phyloP scores from a whole-genome alignment of 2,113 vertebrate species.

The Caracal caracal region DNA sequence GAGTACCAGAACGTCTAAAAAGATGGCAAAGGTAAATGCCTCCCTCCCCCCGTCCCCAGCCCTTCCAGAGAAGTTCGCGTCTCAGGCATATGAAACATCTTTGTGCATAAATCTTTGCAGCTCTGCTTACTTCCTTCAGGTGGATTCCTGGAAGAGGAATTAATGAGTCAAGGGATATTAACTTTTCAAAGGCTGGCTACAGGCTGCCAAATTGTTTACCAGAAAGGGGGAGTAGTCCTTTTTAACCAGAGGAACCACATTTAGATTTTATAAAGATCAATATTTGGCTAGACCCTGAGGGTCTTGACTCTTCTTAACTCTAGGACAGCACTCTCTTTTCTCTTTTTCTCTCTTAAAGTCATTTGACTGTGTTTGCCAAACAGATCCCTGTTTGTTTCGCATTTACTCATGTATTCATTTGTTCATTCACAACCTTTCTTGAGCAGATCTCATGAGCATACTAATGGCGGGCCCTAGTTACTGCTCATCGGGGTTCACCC shows the following conservation, averaged over 20 bases:
- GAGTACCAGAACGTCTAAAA: neutral
- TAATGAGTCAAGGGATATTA: neutral
- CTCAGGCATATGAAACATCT: neutral
- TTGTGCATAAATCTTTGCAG: neutral
- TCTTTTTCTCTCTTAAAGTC: neutral
- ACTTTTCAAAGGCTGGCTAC: slow-evolving; percentile 42
- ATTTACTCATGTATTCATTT: neutral
- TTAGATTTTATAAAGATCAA: slow-evolving; percentile 31
- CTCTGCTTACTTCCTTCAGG: neutral
- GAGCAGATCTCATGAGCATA: neutral
- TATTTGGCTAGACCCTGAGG: slow-evolving; percentile 9
- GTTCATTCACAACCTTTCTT: neutral
- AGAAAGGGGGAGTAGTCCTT: slow-evolving; percentile 32
- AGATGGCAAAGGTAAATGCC: neutral
- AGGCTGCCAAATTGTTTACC: slow-evolving; percentile 52
- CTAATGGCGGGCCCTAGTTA: neutral
- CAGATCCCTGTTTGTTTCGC: neutral
- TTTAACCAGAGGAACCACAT: slow-evolving; percentile 31
- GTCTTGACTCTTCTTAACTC: neutral
- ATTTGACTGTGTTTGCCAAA: neutral
- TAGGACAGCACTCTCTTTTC: neutral
- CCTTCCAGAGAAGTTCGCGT: neutral
- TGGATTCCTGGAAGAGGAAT: slow-evolving; percentile 42
- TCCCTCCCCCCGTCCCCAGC: neutral
- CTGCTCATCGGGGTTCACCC: neutral